Evolutionary conservation across 2,888 invertebrate genomes (phyloP), one percentile per base, ranked within the genome.

Genomic region (Siphonodentalium dalli): DNA sequence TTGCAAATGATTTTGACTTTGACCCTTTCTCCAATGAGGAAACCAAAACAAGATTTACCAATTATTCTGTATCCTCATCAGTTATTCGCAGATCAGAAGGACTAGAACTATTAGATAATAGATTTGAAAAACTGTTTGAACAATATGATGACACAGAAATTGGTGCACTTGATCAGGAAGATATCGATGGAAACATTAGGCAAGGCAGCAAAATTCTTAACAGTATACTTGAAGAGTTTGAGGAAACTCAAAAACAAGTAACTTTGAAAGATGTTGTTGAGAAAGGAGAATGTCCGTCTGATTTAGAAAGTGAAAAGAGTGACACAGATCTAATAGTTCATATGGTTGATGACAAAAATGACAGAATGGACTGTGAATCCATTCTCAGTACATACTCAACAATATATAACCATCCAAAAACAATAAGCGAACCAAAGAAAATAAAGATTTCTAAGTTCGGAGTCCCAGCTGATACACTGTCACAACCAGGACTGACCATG

Each of bases 61-160:
- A 91, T 69, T 96, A 95, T 82, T 95, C 95, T 0, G 90, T 96
- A 89, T 89, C 90, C 0, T 94, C 94, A 26, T 94, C 93, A 65
- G 90, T 94, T 1, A 90, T 96, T 23, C 84, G 87, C 15, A 86
- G 96, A 47, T 94, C 92, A 81, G 87, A 92, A 46, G 90, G 92
- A 8, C 84, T 96, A 0, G 85, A 88, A 0, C 78, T 92, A 15
- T 82, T 96, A 0, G 97, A 97, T 83, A 88, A 91, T 68, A 85
- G 89, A 66, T 97, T 96, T 84, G 96, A 96, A 82, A 88, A 89
- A 87, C 85, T 90, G 80, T 93, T 87, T 81, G 89, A 88, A 0
- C 88, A 87, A 50, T 97, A 95, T 78, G 92, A 93, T 72, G 93
- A 94, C 66, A 89, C 87, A 7, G 92, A 94, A 80, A 87, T 95